A percentile compares a stretch with the other conserved stretches of the same genome.
Evolutionary conservation across 2,113 vertebrate species (phyloP).

Genomic region (Gymnogyps californianus): DNA sequence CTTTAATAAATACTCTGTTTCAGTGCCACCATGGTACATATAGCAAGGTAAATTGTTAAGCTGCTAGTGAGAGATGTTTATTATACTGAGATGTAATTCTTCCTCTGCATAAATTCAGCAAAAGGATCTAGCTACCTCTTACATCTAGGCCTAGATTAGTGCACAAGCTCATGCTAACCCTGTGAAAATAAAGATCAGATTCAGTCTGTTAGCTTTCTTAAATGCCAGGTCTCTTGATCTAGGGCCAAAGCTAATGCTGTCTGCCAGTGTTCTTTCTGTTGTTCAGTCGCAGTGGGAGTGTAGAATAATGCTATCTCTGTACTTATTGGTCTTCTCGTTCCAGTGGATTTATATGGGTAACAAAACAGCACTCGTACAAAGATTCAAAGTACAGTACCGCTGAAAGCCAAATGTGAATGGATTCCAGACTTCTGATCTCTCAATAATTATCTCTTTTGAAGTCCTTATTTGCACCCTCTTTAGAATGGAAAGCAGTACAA

Average conservation of each 20-base stretch:
- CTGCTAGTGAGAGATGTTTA: neutral
- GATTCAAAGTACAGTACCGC: neutral
- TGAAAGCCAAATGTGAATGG: neutral
- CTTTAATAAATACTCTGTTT: neutral
- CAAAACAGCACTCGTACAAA: neutral
- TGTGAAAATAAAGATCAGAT: neutral
- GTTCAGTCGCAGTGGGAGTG: neutral
- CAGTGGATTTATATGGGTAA: neutral
- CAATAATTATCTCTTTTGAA: neutral
- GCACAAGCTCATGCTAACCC: neutral
- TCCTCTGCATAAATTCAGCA: neutral
- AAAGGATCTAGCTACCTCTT: neutral
- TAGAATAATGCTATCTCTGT: neutral
- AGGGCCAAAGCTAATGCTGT: neutral
- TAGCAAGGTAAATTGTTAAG: neutral
- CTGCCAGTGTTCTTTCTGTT: neutral
- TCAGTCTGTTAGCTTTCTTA: neutral
- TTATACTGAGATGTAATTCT: neutral
- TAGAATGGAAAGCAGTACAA: neutral
- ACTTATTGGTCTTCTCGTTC: neutral
- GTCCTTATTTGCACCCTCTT: neutral
- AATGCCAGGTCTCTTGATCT: neutral
- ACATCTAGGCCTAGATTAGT: neutral
- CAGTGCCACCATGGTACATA: neutral
- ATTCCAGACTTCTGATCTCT: neutral